These are phyloP conservation scores for Columba guinea DNA, from an alignment of 2,797 vertebrate genomes.

Conservation along the genomic window DNA sequence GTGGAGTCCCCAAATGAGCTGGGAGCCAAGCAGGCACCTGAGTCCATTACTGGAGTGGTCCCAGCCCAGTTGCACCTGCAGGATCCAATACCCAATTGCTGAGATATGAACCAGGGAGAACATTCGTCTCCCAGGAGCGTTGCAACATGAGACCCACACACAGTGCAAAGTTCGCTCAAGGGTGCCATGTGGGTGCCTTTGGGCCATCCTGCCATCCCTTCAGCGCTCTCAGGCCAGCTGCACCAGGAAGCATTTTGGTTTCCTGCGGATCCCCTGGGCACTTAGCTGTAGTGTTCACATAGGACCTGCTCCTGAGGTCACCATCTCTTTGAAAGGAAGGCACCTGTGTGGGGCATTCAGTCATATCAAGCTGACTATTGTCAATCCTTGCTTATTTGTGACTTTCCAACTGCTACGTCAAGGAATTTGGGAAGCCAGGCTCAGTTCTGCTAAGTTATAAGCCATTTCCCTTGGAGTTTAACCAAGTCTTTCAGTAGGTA, in stretches of 20 bases:
- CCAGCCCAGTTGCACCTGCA: not conserved
- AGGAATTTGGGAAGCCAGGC: not conserved
- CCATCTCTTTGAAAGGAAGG: not conserved
- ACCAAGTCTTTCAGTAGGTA: too few relatives aligned
- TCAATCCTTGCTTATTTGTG: not conserved
- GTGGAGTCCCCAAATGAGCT: rapidly evolving
- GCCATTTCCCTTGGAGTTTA: not conserved
- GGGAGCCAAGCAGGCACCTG: not conserved
- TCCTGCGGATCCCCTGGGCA: not conserved
- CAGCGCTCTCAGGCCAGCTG: not conserved
- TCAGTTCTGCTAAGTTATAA: not conserved
- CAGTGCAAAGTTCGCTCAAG: not conserved
- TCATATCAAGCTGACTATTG: not conserved
- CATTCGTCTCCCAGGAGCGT: rapidly evolving
- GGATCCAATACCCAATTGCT: not conserved
- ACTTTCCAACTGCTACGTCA: not conserved
- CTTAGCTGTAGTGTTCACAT: not conserved
- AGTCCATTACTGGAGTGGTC: too few relatives aligned
- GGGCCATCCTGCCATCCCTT: not conserved
- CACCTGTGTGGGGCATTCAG: not conserved
- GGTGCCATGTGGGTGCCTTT: not conserved
- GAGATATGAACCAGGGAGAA: not conserved
- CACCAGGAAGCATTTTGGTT: not conserved
- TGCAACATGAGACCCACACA: not conserved
- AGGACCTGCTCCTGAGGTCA: not conserved